A percentile compares a stretch with the other conserved stretches of the same genome.
These are phyloP conservation scores for Teinopalpus imperialis DNA, from an alignment of 2,888 invertebrate genomes.

Conservation along the genomic window DNA sequence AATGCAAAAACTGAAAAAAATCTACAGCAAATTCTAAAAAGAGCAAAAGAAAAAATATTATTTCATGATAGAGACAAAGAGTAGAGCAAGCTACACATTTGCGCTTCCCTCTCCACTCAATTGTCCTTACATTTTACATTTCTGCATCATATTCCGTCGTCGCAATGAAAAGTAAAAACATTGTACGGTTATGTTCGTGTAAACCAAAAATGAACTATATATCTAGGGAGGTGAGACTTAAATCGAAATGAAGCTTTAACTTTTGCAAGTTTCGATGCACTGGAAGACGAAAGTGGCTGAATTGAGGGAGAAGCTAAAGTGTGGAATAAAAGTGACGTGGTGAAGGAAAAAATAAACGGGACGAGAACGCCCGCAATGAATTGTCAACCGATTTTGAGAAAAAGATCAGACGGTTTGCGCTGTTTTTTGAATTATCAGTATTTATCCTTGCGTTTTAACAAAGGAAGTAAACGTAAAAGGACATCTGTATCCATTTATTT, in stretches of 20 bases:
- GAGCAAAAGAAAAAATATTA: slow-evolving; percentile 49
- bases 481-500: too few species aligned
- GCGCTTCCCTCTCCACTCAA: slow-evolving; percentile 62
- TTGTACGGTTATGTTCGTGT: slow-evolving; percentile 42
- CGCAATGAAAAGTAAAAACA: slow-evolving; percentile 78
- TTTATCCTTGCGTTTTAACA: too few species aligned
- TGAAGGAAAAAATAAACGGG: slow-evolving; percentile 42
- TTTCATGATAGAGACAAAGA: slow-evolving; percentile 53
- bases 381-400: slow-evolving; percentile 20
- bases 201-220: slow-evolving; percentile 8
- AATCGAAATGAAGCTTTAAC: not conserved
- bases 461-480: too few species aligned
- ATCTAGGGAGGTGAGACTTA: not conserved
- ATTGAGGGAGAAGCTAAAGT: slow-evolving; percentile 75
- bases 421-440: too few species aligned
- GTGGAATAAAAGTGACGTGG: slow-evolving; percentile 77
- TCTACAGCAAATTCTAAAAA: slow-evolving; percentile 46
- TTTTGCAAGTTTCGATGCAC: slow-evolving; percentile 66
- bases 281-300: slow-evolving; percentile 72
- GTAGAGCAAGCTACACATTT: slow-evolving; percentile 55
- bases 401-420: too few species aligned
- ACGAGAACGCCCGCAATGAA: slow-evolving; percentile 34
- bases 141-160: slow-evolving; percentile 75
- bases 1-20: slow-evolving; percentile 25
- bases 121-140: slow-evolving; percentile 79